Evolutionary conservation across 2,888 invertebrate species (phyloP), one percentile per base, ranked within the genome.

Genomic region (Ichneumoninae sp.): DNA sequence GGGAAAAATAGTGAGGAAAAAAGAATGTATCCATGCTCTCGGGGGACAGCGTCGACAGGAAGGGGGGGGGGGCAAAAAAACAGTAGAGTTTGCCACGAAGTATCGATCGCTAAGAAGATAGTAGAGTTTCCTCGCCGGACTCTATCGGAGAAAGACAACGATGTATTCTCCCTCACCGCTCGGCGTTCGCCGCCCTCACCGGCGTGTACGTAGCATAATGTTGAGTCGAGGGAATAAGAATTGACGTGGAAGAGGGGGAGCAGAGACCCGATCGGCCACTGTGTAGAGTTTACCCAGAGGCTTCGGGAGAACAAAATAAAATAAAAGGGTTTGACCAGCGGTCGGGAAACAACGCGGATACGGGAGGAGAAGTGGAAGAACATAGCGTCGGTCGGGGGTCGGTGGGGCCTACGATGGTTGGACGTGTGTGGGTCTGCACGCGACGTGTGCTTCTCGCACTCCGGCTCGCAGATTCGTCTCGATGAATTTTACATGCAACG

Each of bases 131-230:
- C 72, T 85, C 33, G 62, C 33, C n/a, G 74, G 85, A 80, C 54
- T 13, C 44, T 81, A 40, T 79, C 80, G 40, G 77, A 75, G 68
- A 77, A 83, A 77, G 77, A 84, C 76, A 83, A 84, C 83, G 87
- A 87, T 86, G 90, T 88, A 89, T 90, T 88, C 85, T n/a, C 22
- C 44, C 54, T 26, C 52, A 47, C 4, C 26, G 44, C 36, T 36
- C 33, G 87, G 88, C 82, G 88, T 88, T 87, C 88, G 88, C 16
- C 33, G 30, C 65, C 33, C 22, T 7, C 44, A 16, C 16, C 16
- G 90, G 88, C 87, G 88, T 90, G 86, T 88, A 88, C 88, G 90
- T 84, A 87, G 89, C 88, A 90, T 91, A 91, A 91, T 90, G 89
- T 89, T 52, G 52, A 26, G 90, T 91, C 89, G 90, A 89, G 90